Base-by-base conservation (phyloP, 2,888 invertebrate species). In the Sipha maydis region DNA sequence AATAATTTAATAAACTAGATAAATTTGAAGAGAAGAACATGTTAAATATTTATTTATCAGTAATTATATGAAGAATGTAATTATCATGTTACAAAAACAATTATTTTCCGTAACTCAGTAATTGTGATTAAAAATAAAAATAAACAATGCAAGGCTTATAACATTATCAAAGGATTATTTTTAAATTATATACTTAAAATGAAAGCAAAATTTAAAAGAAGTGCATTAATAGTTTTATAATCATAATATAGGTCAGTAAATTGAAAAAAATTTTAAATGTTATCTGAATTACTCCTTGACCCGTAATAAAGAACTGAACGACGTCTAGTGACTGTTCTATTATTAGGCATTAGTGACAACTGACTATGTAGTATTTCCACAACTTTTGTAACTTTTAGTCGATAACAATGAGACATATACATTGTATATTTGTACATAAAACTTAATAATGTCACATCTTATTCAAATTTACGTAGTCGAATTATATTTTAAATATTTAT, bases 251-350 rank as follows among this genome's bases (percentile, higher is more conserved):
- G 41, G 38, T 80, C 28, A 67, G 61, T 80, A n/a, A 80, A 80
- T 67, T 80, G 67, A 67, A 34, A 34, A 48, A 25, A 54, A 1
- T 48, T 83, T 83, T 71, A 71, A 54, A 54, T 83, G 21, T 71
- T 83, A 71, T 83, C 71, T 83, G 8, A 54, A 83, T 83, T 83
- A 71, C 71, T 71, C 31, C 71, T 83, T 71, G 69, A 54, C 31
- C 48, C 8, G 38, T 31, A 71, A 71, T 48, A 25, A 71, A 54
- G 48, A n/a, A 71, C 28, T 82, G 41, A 69, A 8, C 28, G 61
- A 38, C 56, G 7, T 21, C 56, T 79, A 38, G 31, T 48, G 11
- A 83, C 54, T 31, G 48, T 71, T 83, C 80, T 80, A 80, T 80
- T 80, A 69, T 80, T 80, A 80, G 48, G 48, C 82, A 31, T 83